A percentile compares a stretch with the other conserved stretches of the same genome.
Conservation (phyloP, 1,140 invertebrate species). For the Lysiphlebus fabarum region DNA sequence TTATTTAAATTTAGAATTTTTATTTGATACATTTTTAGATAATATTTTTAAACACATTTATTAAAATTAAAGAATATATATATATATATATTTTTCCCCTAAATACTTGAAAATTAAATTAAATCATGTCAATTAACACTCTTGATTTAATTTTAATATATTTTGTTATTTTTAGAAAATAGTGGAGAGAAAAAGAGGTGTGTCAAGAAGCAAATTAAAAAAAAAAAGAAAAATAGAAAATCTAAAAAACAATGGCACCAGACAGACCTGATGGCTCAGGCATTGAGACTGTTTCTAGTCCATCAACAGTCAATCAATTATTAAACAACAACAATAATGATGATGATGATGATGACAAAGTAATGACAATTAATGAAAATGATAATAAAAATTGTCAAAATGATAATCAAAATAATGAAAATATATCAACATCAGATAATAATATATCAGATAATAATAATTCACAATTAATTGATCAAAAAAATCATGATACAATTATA, state of each 20-base stretch:
- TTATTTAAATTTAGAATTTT: no score
- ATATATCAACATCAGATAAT: background rate
- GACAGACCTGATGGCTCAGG: constrained; percentile 51
- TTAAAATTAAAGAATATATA: no score
- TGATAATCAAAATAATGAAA: constrained; percentile 31
- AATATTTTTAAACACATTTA: no score
- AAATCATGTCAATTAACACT: no score
- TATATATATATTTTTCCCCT: no score
- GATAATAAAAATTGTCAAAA: constrained; percentile 30
- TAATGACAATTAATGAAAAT: constrained; percentile 38
- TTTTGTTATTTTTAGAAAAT: background rate
- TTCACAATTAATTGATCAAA: constrained; percentile 31
- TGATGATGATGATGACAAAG: constrained; percentile 29
- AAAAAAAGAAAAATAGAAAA: background rate
- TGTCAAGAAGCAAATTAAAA: constrained; percentile 9
- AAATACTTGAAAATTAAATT: no score
- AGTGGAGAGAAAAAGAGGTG: background rate
- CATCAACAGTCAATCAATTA: constrained; percentile 36
- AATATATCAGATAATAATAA: constrained; percentile 17
- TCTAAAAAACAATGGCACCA: constrained; percentile 49
- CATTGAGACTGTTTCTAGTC: constrained; percentile 38
- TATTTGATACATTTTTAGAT: no score
- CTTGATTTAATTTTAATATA: no score
- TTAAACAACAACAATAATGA: constrained; percentile 20
- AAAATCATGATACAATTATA: constrained; percentile 24